Evolutionary conservation across 2,113 vertebrate species (phyloP).

Genomic region (Verasper variegatus): DNA sequence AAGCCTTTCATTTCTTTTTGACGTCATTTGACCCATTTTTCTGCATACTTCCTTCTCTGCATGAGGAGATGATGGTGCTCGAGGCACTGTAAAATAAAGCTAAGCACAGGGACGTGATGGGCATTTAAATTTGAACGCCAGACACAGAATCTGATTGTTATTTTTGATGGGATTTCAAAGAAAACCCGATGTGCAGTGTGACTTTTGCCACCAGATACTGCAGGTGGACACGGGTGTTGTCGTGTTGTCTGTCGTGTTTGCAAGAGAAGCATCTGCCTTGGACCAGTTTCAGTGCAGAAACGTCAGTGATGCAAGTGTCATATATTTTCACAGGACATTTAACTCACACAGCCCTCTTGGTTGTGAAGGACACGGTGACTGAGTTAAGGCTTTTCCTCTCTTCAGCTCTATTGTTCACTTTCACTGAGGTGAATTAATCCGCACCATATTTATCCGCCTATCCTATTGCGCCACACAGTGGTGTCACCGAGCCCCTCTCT

Average conservation of each 20-base stretch:
- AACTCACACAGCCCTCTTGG: slow-evolving; percentile 34
- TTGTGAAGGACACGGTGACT: slow-evolving; percentile 30
- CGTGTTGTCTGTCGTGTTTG: background rate
- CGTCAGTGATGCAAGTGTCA: background rate
- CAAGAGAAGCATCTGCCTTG: background rate
- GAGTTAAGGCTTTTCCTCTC: slow-evolving; percentile 40
- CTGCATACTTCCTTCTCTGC: slow-evolving; percentile 20
- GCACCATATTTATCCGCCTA: slow-evolving; percentile 48
- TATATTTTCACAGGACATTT: slow-evolving; percentile 17
- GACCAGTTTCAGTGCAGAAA: too few relatives aligned
- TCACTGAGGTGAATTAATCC: slow-evolving; percentile 55
- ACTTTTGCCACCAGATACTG: too few relatives aligned
- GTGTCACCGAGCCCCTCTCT: slow-evolving; percentile 21
- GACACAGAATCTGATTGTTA: background rate
- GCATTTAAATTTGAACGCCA: background rate
- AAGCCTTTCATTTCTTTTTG: slow-evolving; percentile 42
- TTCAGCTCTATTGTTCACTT: slow-evolving; percentile 65
- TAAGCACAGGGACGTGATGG: slow-evolving; percentile 1
- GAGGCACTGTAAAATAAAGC: slow-evolving; percentile 22
- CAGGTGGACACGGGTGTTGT: background rate
- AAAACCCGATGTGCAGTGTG: background rate
- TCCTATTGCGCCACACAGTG: slow-evolving; percentile 80
- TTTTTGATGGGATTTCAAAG: background rate
- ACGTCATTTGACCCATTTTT: slow-evolving; percentile 64
- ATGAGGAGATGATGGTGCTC: slow-evolving; percentile 14